A percentile compares a stretch with the other conserved stretches of the same genome.
Evolutionary conservation across 1,140 invertebrate genomes (phyloP).

Genomic region (Dinothrombium tinctorium): DNA sequence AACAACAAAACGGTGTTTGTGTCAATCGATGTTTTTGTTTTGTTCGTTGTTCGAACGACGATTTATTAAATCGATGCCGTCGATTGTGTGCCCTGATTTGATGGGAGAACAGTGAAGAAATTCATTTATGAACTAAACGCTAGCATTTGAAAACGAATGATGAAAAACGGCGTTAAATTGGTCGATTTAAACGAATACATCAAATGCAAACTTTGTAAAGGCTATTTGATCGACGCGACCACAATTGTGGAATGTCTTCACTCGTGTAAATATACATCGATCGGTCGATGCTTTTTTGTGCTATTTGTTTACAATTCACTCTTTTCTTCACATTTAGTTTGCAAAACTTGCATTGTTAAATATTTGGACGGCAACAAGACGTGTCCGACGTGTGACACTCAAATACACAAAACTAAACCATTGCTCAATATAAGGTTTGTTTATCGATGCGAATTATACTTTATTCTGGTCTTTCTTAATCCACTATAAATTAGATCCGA

Average conservation of each 20-base stretch:
- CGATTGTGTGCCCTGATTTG: too few relatives aligned
- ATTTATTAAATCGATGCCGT: too few relatives aligned
- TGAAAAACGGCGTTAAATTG: too few relatives aligned
- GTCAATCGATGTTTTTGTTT: too few relatives aligned
- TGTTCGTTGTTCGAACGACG: too few relatives aligned
- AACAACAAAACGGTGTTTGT: too few relatives aligned
- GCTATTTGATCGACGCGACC: conserved; percentile 82
- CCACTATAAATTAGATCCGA: conserved; percentile 64
- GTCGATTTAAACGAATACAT: conserved; percentile 44
- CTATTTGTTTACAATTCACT: conserved; percentile 1
- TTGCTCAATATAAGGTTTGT: conserved; percentile 37
- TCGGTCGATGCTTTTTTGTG: background rate
- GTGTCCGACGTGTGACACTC: conserved; percentile 65
- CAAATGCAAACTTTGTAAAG: conserved; percentile 59
- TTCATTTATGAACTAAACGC: too few relatives aligned
- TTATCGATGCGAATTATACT: too few relatives aligned
- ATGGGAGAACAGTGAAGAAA: too few relatives aligned
- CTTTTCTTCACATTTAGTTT: conserved; percentile 35
- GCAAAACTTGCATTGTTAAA: conserved; percentile 67
- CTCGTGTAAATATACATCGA: conserved; percentile 41
- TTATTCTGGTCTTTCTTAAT: too few relatives aligned
- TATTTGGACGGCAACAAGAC: conserved; percentile 51
- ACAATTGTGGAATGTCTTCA: conserved; percentile 86
- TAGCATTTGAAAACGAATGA: too few relatives aligned
- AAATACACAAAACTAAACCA: conserved; percentile 63